Evolutionary conservation across 2,113 vertebrate genomes (phyloP), one percentile per base, ranked within the genome.

Genomic region (Eulemur rufifrons): DNA sequence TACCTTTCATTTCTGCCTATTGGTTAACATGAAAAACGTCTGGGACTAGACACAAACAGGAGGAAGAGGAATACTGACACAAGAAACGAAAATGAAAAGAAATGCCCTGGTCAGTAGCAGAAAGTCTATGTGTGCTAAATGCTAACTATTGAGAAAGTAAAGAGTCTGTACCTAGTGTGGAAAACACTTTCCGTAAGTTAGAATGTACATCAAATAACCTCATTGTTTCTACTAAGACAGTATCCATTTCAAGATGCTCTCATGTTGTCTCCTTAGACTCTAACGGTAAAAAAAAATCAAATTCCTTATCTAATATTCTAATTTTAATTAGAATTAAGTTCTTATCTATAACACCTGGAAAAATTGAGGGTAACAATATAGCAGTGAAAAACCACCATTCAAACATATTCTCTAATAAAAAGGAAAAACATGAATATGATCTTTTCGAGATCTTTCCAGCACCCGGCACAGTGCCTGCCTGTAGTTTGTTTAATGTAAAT

Each of bases 1-100:
- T 87, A 91, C 17, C 2, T 92, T 96, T 81, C 76, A 69, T 54
- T 92, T 92, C 63, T 89, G 34, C 88, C 91, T 25, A 18, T 32
- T 0, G 8, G 61, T 66, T 87, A 64, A 6, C 18, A 90, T 29
- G 17, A 23, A 61, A 47, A 50, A 56, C 23, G 14, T 32, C 29
- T 18, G 34, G 61, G 20, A n/a, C 9, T 76, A 23, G n/a, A 42
- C 91, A 39, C 37, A 92, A 74, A 86, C n/a, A 7, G 66, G 63
- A 95, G 47, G 27, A 78, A 80, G 12, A 93, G n/a, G 23, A 91
- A 68, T 69, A 29, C 3, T 63, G 56, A 47, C 32, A 32, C 10
- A 81, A 10, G 25, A 34, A 85, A 9, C 82, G 63, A 95, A 80
- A n/a, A 68, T 37, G 1, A 56, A 45, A 77, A 15, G 81, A 89